Evolutionary conservation across 35 echinoderm and acorn worm genomes (phyloP), one percentile per base, ranked within the genome.

Genomic region (Heliocidaris tuberculata): DNA sequence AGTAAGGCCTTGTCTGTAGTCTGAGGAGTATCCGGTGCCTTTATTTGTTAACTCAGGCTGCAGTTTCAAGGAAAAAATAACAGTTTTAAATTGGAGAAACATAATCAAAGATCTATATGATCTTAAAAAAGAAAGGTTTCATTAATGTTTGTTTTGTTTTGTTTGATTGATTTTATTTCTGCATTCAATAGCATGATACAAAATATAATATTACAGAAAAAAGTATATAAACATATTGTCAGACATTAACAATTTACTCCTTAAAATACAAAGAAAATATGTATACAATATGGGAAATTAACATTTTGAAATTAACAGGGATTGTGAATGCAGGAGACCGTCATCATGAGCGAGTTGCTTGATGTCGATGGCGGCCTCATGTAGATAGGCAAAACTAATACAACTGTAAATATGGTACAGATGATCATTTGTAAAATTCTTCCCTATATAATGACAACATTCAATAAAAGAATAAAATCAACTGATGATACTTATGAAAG

Each of bases 21-120:
- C 92, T 86, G 97, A 95, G n/a, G 92, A 93, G 85, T 27, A 95
- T 13, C 97, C 97, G 78, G 90, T 95, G 0, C 97, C 97, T 96
- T 96, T 96, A 85, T 91, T 96, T 13, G 97, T 98, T 71, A 98
- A 86, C 31, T 96, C 94, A 90, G 97, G 95, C 97, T 98, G 94
- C 16, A 95, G 35, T 42, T 42, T 42, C 35, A 42, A 1, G 35
- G 35, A 42, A 42, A 42, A 42, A 42, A 42, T 42, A 42, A 42
- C 7, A 78, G 21, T 21, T n/a, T n/a, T 19, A 78, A 4, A 24
- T 27, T 19, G 4, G 19, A 8, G 27, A n/a, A 78, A 78, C 27
- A 24, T 27, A 24, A 78, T 17, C 2, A 42, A 21, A 29, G 7
- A 78, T n/a, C n/a, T n/a, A n/a, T 8, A n/a, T 27, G 27, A 78